These are phyloP conservation scores for Hesperophylax magnus DNA, from an alignment of 1,140 invertebrate genomes.

Conservation along the genomic window DNA sequence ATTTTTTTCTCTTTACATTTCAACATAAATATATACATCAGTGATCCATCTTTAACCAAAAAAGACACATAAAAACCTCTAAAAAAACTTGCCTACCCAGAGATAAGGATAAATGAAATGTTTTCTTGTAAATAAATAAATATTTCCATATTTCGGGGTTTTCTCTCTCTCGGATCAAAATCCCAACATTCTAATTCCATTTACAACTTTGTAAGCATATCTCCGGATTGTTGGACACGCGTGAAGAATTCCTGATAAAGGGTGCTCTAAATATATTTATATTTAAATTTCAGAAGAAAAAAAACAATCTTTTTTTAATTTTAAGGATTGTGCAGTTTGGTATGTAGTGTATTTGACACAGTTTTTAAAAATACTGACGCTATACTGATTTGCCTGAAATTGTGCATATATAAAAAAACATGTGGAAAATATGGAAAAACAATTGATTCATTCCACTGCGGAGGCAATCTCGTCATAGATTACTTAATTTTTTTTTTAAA, in stretches of 20 bases:
- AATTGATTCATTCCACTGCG: too few relatives aligned
- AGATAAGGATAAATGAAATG: background rate
- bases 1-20: too few relatives aligned
- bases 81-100: too few relatives aligned
- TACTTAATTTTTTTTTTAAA: too few relatives aligned
- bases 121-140: slow-evolving; percentile 19
- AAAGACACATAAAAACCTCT: too few relatives aligned
- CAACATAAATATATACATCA: too few relatives aligned
- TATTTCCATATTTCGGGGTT: background rate
- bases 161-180: background rate
- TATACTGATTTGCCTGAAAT: too few relatives aligned
- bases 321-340: background rate
- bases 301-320: background rate
- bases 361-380: too few relatives aligned
- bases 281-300: background rate
- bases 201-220: slow-evolving; percentile 33
- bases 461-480: too few relatives aligned
- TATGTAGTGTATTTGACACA: background rate
- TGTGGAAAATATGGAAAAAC: too few relatives aligned
- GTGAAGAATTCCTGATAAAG: background rate
- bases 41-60: too few relatives aligned
- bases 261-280: background rate
- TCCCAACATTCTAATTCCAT: slow-evolving; percentile 16
- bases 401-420: too few relatives aligned
- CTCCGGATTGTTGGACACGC: background rate